A percentile compares a stretch with the other conserved stretches of the same genome.
Evolutionary conservation across 2,113 vertebrate genomes (phyloP).

Genomic region (Fulmarus glacialis): DNA sequence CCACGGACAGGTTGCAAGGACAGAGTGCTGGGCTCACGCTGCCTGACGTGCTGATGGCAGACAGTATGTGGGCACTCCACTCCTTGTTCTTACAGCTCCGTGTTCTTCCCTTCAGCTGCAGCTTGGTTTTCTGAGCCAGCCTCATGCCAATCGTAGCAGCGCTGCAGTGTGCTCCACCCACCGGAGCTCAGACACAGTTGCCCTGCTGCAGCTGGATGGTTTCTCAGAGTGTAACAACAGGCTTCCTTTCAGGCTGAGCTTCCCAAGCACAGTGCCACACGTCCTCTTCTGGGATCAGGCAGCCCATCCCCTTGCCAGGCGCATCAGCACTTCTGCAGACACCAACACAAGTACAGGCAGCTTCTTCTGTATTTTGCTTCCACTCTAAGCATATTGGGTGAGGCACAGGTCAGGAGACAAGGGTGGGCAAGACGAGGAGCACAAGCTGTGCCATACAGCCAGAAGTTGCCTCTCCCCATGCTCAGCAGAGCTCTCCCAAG

Average conservation of each 20-base stretch:
- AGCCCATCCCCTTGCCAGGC: not conserved
- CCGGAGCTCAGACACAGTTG: not conserved
- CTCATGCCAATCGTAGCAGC: rapidly evolving
- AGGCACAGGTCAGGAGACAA: not conserved
- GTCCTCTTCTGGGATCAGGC: not conserved
- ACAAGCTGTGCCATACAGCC: not conserved
- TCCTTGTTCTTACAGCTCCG: not conserved
- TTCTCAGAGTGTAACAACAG: not conserved
- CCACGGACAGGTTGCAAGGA: not conserved
- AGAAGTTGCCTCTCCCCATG: not conserved
- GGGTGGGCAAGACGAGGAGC: not conserved
- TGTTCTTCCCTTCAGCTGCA: not conserved
- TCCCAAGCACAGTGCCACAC: rapidly evolving
- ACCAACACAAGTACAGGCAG: not conserved
- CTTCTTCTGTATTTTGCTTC: not conserved
- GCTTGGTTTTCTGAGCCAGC: not conserved
- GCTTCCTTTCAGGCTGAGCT: not conserved
- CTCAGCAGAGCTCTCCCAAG: not conserved
- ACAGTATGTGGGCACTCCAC: not conserved
- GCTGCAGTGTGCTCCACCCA: not conserved
- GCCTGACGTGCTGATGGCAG: rapidly evolving
- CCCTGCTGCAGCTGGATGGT: not conserved
- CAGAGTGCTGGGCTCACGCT: not conserved
- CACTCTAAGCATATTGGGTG: not conserved
- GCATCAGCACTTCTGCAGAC: not conserved